Evolutionary conservation across 2,113 vertebrate species (phyloP).

Genomic region (Plecturocebus donacophilus): DNA sequence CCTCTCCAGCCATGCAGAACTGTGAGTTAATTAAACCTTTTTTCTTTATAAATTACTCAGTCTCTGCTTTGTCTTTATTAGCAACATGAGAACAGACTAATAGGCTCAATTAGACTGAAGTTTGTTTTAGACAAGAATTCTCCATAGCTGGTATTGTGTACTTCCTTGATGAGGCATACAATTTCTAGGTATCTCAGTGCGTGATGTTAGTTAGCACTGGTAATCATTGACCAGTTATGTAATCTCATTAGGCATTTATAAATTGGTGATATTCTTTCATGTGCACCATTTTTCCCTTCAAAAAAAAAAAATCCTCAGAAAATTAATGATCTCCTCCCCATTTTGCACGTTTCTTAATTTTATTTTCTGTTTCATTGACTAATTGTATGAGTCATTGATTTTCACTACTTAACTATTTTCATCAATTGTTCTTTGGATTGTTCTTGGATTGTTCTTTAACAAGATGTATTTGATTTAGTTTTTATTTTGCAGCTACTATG

Average conservation of each 20-base stretch:
- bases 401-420: neutral
- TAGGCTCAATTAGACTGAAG: neutral
- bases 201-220: neutral
- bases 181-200: neutral
- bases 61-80: too few species aligned
- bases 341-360: neutral
- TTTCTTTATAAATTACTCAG: too few species aligned
- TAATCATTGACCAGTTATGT: neutral
- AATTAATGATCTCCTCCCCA: neutral
- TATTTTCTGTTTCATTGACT: neutral
- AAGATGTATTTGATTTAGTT: neutral
- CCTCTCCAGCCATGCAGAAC: too few species aligned
- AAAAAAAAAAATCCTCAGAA: neutral
- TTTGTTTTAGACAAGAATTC: neutral
- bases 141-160: neutral
- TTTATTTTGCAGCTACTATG: neutral
- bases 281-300: neutral
- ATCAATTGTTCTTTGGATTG: neutral
- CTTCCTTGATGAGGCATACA: neutral
- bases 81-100: too few species aligned
- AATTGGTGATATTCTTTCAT: neutral
- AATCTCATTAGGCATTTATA: neutral
- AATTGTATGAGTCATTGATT: neutral
- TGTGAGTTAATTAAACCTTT: too few species aligned
- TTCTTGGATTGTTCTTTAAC: neutral